A percentile compares a stretch with the other conserved stretches of the same genome.
These are phyloP conservation scores for Lochmaea capreae DNA, from an alignment of 2,888 invertebrate species.

Conservation along the genomic window DNA sequence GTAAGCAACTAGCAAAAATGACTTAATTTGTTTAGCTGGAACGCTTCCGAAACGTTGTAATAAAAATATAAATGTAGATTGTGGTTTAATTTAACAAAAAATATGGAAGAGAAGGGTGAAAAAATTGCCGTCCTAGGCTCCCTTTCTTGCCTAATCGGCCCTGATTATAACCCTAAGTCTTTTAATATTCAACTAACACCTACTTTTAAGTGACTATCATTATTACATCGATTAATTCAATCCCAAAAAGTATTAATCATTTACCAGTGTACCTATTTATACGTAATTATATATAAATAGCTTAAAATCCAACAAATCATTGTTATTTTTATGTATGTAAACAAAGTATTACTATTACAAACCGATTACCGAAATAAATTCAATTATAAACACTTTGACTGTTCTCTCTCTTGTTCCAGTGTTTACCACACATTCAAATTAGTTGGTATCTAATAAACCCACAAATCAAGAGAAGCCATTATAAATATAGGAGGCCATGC, in stretches of 20 bases:
- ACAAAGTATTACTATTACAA: neutral
- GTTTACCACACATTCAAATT: constrained; percentile 37
- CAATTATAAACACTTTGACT: constrained; percentile 15
- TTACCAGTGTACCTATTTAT: neutral
- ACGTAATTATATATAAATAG: neutral
- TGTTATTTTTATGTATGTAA: neutral
- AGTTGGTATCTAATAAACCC: constrained; percentile 41
- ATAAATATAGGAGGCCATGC: constrained; percentile 64
- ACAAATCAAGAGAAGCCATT: constrained; percentile 60
- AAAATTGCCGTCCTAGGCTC: too few relatives aligned
- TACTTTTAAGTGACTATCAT: too few relatives aligned
- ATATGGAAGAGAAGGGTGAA: too few relatives aligned
- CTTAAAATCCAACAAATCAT: neutral
- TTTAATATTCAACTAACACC: neutral
- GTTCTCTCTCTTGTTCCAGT: neutral
- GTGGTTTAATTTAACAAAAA: too few relatives aligned
- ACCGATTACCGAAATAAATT: constrained; percentile 7
- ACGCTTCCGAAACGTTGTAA: too few relatives aligned
- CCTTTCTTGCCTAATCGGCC: too few relatives aligned
- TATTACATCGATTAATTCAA: neutral
- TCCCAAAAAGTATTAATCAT: neutral
- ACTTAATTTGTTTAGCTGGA: too few relatives aligned
- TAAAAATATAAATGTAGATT: too few relatives aligned
- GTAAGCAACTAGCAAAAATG: too few relatives aligned
- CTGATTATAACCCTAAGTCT: too few relatives aligned